Conservation (phyloP, 2,888 invertebrate genomes). For the Thymelicus sylvestris region DNA sequence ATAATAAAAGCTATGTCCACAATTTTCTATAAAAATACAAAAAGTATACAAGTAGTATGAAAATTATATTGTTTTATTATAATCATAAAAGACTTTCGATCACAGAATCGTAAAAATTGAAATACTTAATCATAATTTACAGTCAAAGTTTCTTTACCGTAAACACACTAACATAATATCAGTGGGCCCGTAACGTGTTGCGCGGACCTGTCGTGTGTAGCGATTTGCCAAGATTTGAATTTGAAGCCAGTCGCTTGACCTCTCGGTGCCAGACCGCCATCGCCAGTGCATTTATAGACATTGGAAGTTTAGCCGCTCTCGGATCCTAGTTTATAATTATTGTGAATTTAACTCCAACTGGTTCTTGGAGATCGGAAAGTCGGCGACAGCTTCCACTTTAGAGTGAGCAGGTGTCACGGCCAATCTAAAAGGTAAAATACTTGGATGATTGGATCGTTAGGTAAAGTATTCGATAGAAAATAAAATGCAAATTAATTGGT, state of each 20-base stretch:
- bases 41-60: too few species aligned
- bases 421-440: not conserved
- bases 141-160: constrained; percentile 6
- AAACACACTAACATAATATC: constrained; percentile 19
- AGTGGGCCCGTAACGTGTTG: constrained; percentile 20
- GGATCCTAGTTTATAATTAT: constrained; percentile 12
- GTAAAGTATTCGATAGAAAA: not conserved
- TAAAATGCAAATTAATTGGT: not conserved
- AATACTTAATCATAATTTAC: too few species aligned
- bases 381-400: not conserved
- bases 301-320: constrained; percentile 12
- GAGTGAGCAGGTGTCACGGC: constrained; percentile 2
- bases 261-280: constrained; percentile 11
- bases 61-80: too few species aligned
- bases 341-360: constrained; percentile 13
- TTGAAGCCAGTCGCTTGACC: constrained; percentile 11
- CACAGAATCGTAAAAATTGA: too few species aligned
- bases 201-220: constrained; percentile 12
- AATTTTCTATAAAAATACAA: too few species aligned
- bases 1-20: too few species aligned
- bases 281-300: constrained; percentile 15
- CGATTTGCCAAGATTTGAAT: constrained; percentile 21
- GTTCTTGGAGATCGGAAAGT: constrained; percentile 7
- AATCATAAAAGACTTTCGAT: too few species aligned
- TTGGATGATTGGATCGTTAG: not conserved